Base-by-base conservation (phyloP, 2,797 vertebrate genomes). In the Gadopsis marmoratus region DNA sequence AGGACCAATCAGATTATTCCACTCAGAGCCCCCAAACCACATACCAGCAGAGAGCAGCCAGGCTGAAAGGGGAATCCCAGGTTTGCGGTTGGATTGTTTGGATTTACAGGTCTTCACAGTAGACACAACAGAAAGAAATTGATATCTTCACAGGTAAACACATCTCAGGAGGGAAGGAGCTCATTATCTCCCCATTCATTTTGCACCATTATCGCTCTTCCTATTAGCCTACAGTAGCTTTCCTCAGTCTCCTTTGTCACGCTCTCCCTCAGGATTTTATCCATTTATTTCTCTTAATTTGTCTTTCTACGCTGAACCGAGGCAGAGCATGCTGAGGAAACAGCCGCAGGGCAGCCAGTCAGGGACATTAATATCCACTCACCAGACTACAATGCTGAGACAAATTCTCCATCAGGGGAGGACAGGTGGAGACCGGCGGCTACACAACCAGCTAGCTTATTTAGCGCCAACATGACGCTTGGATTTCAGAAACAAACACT, bases 331-430 rank as follows among this genome's bases (percentile, higher is more conserved):
- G 72, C 33, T 54, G 78, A 58, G 76, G 74, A 82, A 82, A 85
- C 59, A 63, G 88, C 91, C 79, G 17, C 58, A 2, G 84, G 89
- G 66, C 75, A 83, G 60, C 41, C 71, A 88, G 81, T 82, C 86
- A 79, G 81, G 82, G 81, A 64, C 89, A 82, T 87, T 89, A 89
- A 79, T 74, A 89, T 75, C 83, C 78, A 71, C 61, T 85, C 81
- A 76, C 4, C 75, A 64, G 53, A 73, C 1, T 31, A 67, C 23
- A 39, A 62, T 0, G 47, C 69, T 6, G 37, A 78, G 67, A 73
- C 65, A 50, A 21, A 82, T 58, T 81, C 75, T 74, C 76, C 79
- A 75, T 83, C 74, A 67, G 37, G 9, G 51, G 62, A 72, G 45
- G 79, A 62, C 70, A 21, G 47, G 17, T 19, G 3, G 47, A 48